These are phyloP conservation scores for Hiodon tergisus DNA, from an alignment of 2,113 vertebrate species.

Conservation along the genomic window DNA sequence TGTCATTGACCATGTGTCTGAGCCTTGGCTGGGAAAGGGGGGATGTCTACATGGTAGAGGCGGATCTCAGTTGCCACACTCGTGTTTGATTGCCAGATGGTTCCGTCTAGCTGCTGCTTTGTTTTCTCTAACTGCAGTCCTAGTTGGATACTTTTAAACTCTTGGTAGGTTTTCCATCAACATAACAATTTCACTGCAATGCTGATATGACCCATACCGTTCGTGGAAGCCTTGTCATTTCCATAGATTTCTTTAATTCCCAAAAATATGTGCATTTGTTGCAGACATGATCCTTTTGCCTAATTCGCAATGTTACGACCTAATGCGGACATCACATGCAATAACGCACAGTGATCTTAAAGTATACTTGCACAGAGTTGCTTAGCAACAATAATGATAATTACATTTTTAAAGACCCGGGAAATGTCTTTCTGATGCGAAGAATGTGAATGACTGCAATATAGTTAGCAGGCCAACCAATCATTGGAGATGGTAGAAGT, in stretches of 20 bases:
- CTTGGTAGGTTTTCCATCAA: too few species aligned
- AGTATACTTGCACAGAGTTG: conserved; percentile 51
- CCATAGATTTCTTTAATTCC: neutral
- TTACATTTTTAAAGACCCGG: conserved; percentile 46
- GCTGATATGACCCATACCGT: too few species aligned
- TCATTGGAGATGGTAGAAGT: neutral
- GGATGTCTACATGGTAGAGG: too few species aligned
- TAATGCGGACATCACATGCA: conserved; percentile 38
- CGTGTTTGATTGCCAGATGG: too few species aligned
- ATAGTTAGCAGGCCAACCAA: neutral
- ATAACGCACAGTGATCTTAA: conserved; percentile 30
- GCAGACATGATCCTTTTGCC: conserved; percentile 1
- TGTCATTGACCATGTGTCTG: too few species aligned
- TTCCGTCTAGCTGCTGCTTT: too few species aligned
- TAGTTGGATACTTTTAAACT: too few species aligned
- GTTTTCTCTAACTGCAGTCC: too few species aligned
- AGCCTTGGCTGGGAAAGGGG: too few species aligned
- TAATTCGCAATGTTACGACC: conserved; percentile 31
- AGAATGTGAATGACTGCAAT: conserved; percentile 27
- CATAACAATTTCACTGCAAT: too few species aligned
- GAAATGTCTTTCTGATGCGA: conserved; percentile 43
- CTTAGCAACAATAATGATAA: conserved; percentile 73
- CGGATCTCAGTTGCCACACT: too few species aligned
- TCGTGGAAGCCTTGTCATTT: too few species aligned
- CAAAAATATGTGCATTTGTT: neutral